Evolutionary conservation across 2,113 vertebrate genomes (phyloP), one percentile per base, ranked within the genome.

Genomic region (Myanophis thanlyinensis): DNA sequence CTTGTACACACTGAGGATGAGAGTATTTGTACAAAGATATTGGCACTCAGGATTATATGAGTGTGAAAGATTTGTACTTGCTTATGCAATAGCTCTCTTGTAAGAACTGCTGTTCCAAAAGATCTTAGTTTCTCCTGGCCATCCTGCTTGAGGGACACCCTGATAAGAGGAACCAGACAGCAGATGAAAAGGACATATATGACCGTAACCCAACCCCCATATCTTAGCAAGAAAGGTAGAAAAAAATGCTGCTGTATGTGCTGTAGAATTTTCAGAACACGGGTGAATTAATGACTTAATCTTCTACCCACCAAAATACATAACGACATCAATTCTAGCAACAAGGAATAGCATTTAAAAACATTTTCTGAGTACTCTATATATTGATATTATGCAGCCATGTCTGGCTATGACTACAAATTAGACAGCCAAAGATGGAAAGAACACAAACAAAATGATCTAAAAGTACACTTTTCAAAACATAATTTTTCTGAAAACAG

Each of bases 21-120:
- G 49, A 94, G 35, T 9, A 46, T 40, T 89, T 89, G 23, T 54
- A 35, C 46, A 48, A 30, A 62, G 92, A 92, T 92, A 89, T 93
- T 0, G 94, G 89, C 73, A 90, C 3, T 90, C 51, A 4, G 47
- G 62, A 67, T n/a, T 67, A n/a, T 49, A 62, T 73, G 30, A 47
- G 9, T 73, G 27, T 35, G 89, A 49, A n/a, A 73, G 47, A 35
- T 35, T 6, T 27, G 53, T 89, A 54, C 53, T 20, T 30, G 9
- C 30, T 53, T 25, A 59, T 59, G 40, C 52, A 27, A 62, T 48
- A 62, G 67, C 10, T 22, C 7, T 89, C 15, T 20, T 30, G 12
- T 27, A 54, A 46, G 40, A 89, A 54, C 10, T 44, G 22, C 49
- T 53, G 49, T 22, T 35, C 86, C 49, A 52, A 1, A 89, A 40